phyloP scores from a whole-genome alignment of 2,113 vertebrate genomes.

The Tringa solitaria region DNA sequence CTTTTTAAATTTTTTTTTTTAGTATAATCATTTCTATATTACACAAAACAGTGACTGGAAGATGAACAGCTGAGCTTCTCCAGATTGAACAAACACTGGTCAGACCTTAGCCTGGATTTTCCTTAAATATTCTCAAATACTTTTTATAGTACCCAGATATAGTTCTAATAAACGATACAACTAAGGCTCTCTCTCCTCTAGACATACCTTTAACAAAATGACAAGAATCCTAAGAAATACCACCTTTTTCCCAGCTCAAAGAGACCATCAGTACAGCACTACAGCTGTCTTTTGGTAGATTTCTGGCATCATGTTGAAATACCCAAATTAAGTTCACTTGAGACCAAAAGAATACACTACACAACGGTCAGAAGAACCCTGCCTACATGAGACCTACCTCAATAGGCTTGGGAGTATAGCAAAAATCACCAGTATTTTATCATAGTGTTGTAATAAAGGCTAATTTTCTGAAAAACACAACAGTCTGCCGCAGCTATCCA shows the following conservation, averaged over 20 bases:
- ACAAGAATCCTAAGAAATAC: neutral
- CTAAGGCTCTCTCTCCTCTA: neutral
- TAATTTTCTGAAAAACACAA: neutral
- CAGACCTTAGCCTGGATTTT: neutral
- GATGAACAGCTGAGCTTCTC: neutral
- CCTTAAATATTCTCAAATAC: neutral
- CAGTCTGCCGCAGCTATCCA: neutral
- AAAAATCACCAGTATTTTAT: neutral
- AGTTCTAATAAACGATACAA: neutral
- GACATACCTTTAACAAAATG: neutral
- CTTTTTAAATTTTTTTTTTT: neutral
- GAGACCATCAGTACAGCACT: neutral
- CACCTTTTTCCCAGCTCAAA: neutral
- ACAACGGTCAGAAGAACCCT: neutral
- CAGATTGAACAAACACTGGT: neutral
- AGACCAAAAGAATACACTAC: neutral
- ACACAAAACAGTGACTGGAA: neutral
- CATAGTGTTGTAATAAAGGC: neutral
- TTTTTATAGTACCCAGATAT: neutral
- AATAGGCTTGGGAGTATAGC: neutral
- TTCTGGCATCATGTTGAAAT: neutral
- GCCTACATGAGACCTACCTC: neutral
- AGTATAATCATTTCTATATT: neutral
- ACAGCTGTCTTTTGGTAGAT: neutral
- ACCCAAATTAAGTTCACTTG: neutral